Evolutionary conservation across 53 echinoderm and acorn worm genomes (phyloP).

Genomic region (Paracentrotus lividus): DNA sequence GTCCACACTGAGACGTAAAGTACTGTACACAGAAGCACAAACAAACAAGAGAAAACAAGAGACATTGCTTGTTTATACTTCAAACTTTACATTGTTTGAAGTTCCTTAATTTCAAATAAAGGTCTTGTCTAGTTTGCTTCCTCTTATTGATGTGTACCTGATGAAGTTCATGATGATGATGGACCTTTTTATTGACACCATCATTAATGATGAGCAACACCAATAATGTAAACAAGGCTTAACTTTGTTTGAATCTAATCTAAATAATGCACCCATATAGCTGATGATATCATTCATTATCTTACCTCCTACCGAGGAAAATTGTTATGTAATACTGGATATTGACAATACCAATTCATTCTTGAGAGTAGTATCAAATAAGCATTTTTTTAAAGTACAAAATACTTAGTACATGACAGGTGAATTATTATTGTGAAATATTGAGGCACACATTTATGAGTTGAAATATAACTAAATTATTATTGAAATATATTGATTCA

Average conservation of each 20-base stretch:
- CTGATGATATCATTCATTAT: slow-evolving; percentile 11
- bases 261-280: background rate
- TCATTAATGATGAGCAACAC: background rate
- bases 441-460: no score
- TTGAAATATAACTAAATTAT: no score
- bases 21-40: background rate
- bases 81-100: background rate
- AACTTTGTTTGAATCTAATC: background rate
- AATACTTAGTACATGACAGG: no score
- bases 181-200: background rate
- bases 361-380: background rate
- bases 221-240: background rate
- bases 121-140: background rate
- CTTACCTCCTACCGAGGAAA: background rate
- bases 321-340: background rate
- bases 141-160: background rate
- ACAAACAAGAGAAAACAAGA: slow-evolving; percentile 12
- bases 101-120: background rate
- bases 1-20: background rate
- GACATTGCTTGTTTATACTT: background rate
- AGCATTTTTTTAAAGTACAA: no score
- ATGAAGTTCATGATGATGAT: background rate
- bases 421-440: no score
- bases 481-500: no score
- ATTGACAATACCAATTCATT: background rate